Base-by-base conservation (phyloP, 1,140 invertebrate species). In the Pantala flavescens region DNA sequence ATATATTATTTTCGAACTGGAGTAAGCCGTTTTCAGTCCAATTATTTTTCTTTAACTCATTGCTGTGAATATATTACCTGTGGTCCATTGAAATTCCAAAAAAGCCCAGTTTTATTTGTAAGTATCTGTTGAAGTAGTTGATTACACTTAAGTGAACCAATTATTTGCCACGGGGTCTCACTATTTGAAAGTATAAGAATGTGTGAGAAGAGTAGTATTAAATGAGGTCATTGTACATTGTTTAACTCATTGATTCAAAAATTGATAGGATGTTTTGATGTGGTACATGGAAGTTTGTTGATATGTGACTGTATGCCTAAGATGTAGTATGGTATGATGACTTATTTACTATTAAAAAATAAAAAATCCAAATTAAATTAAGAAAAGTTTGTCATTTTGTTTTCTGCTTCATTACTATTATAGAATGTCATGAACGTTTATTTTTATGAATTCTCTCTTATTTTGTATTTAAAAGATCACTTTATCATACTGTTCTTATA, bases 201-300 rank as follows among this genome's bases (percentile, higher is more conserved):
- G 49, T 63, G 49, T 63, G 49, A 63, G 49, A 63, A 19, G 49
- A 7, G 49, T 63, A 63, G 49, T 63, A 21, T 63, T 63, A 16
- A 63, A 63, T 63, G 49, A 63, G 49, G 49, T 63, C n/a, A 21
- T 19, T 63, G 49, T 63, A 63, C 49, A 21, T 63, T 16, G n/a
- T 19, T 21, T 63, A 63, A 63, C 49, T 63, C 49, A 63, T 63
- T 63, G 49, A 21, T 63, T 63, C 14, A 63, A 63, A 14, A 63
- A 63, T 63, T 63, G 49, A 63, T 63, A 63, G 49, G n/a, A 63
- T 63, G 49, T 63, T 63, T 63, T 63, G 49, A 63, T 63, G 49
- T 63, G 49, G n/a, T 63, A 63, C n/a, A 19, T 63, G 49, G 49
- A 63, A 63, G 49, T 63, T 16, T 63, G 49, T 63, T 63, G 49